Conservation (phyloP, 2,113 vertebrate genomes). For the Aspiorhynchus laticeps region DNA sequence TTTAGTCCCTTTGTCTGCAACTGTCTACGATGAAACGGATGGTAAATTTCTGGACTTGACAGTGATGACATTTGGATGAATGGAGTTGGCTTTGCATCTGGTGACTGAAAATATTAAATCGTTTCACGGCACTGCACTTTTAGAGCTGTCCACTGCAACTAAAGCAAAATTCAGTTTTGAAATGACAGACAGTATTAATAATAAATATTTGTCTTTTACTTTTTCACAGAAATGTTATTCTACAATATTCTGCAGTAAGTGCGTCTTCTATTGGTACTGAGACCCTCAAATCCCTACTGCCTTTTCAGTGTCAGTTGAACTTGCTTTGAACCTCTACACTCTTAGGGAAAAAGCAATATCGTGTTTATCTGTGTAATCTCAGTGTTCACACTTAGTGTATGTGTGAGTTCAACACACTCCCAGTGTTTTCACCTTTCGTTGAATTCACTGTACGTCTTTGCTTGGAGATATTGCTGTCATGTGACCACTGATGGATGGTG, state of each 20-base stretch:
- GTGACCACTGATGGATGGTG: not conserved
- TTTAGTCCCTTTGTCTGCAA: not conserved
- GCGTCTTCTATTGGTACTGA: not conserved
- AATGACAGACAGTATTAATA: not conserved
- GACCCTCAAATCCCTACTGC: not conserved
- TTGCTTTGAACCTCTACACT: conserved; percentile 9
- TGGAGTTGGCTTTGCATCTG: conserved; percentile 6
- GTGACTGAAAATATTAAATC: conserved; percentile 3
- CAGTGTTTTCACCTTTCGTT: not conserved
- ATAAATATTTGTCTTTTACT: not conserved
- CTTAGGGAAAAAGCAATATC: conserved; percentile 17
- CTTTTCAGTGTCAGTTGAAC: conserved; percentile 1
- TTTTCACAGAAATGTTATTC: not conserved
- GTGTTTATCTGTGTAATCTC: conserved; percentile 8
- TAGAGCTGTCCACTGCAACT: not conserved
- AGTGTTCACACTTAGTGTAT: conserved; percentile 1
- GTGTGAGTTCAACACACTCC: not conserved
- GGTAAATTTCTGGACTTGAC: not conserved
- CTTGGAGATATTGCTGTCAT: not conserved
- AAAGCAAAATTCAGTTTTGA: not conserved
- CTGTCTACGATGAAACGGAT: not conserved
- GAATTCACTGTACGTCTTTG: conserved; percentile 16
- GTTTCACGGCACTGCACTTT: not conserved
- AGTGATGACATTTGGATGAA: conserved; percentile 40
- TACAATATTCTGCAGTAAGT: not conserved